Evolutionary conservation across 1,140 invertebrate genomes (phyloP), one percentile per base, ranked within the genome.

Genomic region (Macrostomum lignano): DNA sequence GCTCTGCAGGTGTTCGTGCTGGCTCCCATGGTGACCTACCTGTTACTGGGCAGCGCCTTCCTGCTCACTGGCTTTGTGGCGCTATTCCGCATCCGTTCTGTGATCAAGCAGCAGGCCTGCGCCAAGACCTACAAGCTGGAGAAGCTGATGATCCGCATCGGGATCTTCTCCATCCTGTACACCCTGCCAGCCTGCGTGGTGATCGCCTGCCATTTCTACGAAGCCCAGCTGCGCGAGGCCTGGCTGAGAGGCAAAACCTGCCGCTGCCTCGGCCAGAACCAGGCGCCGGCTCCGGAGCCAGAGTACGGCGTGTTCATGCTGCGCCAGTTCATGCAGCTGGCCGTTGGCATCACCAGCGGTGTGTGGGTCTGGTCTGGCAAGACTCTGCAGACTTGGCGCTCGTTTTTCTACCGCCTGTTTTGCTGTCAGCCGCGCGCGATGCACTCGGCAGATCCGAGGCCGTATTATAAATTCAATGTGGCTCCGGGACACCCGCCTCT

Each of bases 1-100:
- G 73, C 78, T 7, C 61, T 91, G 22, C 64, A 73, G 30, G 70
- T 70, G 17, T 93, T 91, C 58, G 72, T 93, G 0, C 57, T 93
- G 30, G 68, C 71, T 5, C 88, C 88, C 63, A 61, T 94, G 0
- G 72, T 54, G 31, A 41, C 58, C 30, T 60, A 61, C 44, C 46
- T 65, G 21, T 30, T 60, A 4, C 28, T 61, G 13, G 63, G 64
- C 7, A 44, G 47, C 9, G 44, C 44, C 6, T 61, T 66, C 33
- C 47, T 66, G 14, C 35, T 62, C 10, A 60, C 70, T 20, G 65
- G 64, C 9, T 61, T 64, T 40, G 45, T 57, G n/a, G 49, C 52
- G 15, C 48, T 67, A 36, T 57, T 55, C 40, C 55, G 66, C 36
- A 50, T 56, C 32, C 40, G 55, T 19, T 22, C 42, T 13, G 65